Base-by-base conservation (phyloP, 2,888 invertebrate genomes). In the Mesodorylaimus sp. region DNA sequence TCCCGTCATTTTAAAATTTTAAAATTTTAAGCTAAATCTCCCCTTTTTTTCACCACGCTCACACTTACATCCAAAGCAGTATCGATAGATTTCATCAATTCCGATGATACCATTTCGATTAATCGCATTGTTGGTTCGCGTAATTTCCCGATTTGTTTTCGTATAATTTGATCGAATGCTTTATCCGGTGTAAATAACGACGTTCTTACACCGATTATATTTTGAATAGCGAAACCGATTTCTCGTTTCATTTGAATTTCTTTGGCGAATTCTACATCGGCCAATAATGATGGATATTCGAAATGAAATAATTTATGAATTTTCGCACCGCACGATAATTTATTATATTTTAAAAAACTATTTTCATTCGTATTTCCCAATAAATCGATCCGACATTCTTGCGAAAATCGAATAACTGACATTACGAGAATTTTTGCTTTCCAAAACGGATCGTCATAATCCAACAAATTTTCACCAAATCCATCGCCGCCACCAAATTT, bases 161-260 rank as follows among this genome's bases (percentile, higher is more conserved):
- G 67, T 1, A 70, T 68, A 43, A 69, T 67, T 7, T 63, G 63
- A 55, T 70, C 70, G 59, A 70, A 70, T 1, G 70, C 52, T 24
- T 66, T 66, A 57, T 70, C 70, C 2, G 70, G 69, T 2, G 69
- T 70, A 54, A 70, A 70, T 27, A 70, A 57, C 47, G 69, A 69
- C 37, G 67, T 62, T 52, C 68, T 47, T 56, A 70, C 68, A 58
- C 68, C 70, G 53, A 65, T 66, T 50, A 69, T 70, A 53, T 70
- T 70, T 50, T 63, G 65, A 37, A 70, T 70, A 42, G 68, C 67
- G 52, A 61, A 66, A 37, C 64, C 64, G 41, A 70, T 69, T 52
- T 68, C 67, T 39, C 60, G 56, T 36, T 36, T 16, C 13, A 36
- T 36, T 16, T n/a, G n/a, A 36, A 36, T 16, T n/a, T n/a, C n/a